Evolutionary conservation across 37 sponge, comb jelly and placozoan species (phyloP), one percentile per base, ranked within the genome.

Genomic region (Cliona cf. orientalis): DNA sequence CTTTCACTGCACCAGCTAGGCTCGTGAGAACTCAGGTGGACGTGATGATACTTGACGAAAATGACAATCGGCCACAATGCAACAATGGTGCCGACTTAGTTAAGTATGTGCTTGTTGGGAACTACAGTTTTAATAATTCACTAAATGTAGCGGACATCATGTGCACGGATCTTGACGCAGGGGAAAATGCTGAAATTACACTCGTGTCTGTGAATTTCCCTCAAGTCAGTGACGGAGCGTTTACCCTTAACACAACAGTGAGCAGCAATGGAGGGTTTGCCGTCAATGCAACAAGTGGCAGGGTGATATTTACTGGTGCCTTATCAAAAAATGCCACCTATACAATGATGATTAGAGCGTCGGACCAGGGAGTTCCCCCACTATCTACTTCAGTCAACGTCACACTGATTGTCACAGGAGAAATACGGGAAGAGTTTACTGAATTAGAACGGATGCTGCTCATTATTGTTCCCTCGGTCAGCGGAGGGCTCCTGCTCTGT

Each of bases 1-100:
- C n/a, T n/a, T n/a, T n/a, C n/a, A n/a, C n/a, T n/a, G n/a, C n/a
- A n/a, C n/a, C n/a, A n/a, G n/a, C n/a, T n/a, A n/a, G n/a, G n/a
- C n/a, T n/a, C n/a, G n/a, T n/a, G n/a, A n/a, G n/a, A n/a, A n/a
- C n/a, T n/a, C n/a, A n/a, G n/a, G n/a, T n/a, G n/a, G n/a, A n/a
- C 11, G 41, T 92, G 3, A 61, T 32, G 14, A 35, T 94, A 19
- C 26, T 17, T 36, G 80, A 89, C 61, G 59, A 44, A 5, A 93
- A 93, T 78, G 94, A 93, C 56, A 66, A 86, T 36, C 23, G 69
- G 0, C 94, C 94, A 1, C 53, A 68, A 26, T 78, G 65, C 66
- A 6, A 17, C 2, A 26, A 65, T 26, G 33, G 3, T 14, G 46
- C 41, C 40, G 2, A 39, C n/a, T n/a, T n/a, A n/a, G n/a, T n/a